A percentile compares a stretch with the other conserved stretches of the same genome.
phyloP scores from a whole-genome alignment of 2,888 invertebrate species.

The Epinotia demarniana region DNA sequence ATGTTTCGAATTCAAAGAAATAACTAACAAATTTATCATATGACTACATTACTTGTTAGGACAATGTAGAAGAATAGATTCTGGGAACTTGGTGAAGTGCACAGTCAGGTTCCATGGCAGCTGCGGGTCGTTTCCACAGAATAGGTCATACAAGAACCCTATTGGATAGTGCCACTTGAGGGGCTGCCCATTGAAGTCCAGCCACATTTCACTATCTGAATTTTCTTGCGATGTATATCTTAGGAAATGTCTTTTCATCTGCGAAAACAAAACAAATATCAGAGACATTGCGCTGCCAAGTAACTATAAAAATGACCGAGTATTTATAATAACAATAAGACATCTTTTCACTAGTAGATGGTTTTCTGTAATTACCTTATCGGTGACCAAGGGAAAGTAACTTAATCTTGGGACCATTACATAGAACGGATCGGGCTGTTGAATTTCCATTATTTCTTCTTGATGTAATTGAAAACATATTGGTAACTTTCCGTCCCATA shows the following conservation, averaged over 20 bases:
- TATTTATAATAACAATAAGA: not conserved
- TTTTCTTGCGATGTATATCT: constrained; percentile 92
- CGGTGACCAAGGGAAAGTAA: constrained; percentile 97
- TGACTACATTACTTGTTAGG: constrained; percentile 88
- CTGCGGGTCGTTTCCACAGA: constrained; percentile 86
- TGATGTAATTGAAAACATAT: constrained; percentile 95
- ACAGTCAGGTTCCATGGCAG: constrained; percentile 97
- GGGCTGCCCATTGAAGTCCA: constrained; percentile 96
- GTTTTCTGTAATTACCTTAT: constrained; percentile 88
- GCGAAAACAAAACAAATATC: constrained; percentile 51
- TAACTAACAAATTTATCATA: not conserved
- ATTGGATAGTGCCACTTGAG: constrained; percentile 95
- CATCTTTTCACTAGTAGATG: not conserved
- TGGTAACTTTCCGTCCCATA: constrained; percentile 98
- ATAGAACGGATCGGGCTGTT: constrained; percentile 96
- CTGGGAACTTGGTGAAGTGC: constrained; percentile 98
- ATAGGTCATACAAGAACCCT: constrained; percentile 96
- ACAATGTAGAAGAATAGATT: constrained; percentile 93
- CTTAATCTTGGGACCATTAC: constrained; percentile 96
- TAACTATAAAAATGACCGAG: not conserved
- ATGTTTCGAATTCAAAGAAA: too few relatives aligned
- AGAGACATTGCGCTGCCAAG: not conserved
- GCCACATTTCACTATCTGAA: constrained; percentile 96
- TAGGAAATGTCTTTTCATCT: constrained; percentile 95
- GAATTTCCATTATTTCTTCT: constrained; percentile 94